Conservation (phyloP, 2,888 invertebrate genomes). For the Tinea pellionella region DNA sequence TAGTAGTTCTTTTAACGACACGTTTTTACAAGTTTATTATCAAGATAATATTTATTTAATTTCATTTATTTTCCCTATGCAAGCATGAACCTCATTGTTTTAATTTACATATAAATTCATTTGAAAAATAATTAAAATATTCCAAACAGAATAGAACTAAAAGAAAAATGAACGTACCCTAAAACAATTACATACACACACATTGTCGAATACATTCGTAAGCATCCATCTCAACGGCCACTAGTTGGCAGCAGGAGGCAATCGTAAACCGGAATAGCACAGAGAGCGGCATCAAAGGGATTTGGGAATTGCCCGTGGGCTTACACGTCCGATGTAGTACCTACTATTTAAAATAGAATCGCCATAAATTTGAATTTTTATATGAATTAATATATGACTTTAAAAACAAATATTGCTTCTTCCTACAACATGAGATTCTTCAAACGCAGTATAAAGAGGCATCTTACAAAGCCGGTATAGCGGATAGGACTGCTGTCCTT, state of each 20-base stretch:
- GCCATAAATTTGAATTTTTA: background rate
- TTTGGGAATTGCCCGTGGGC: constrained; percentile 17
- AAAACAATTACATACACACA: constrained; percentile 4
- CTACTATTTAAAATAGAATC: background rate
- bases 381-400: no score
- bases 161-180: background rate
- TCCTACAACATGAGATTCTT: no score
- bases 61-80: no score
- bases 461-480: no score
- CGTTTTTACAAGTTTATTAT: no score
- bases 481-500: no score
- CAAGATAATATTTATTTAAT: no score
- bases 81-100: no score
- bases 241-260: constrained; percentile 15
- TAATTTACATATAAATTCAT: no score
- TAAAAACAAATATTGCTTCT: no score
- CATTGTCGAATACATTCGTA: background rate
- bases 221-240: constrained; percentile 10
- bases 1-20: no score
- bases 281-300: constrained; percentile 19
- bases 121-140: background rate
- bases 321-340: constrained; percentile 11
- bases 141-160: background rate
- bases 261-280: constrained; percentile 19
- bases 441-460: no score